Conservation (phyloP, 1,140 invertebrate genomes). For the Trachymyrmex cornetzi region DNA sequence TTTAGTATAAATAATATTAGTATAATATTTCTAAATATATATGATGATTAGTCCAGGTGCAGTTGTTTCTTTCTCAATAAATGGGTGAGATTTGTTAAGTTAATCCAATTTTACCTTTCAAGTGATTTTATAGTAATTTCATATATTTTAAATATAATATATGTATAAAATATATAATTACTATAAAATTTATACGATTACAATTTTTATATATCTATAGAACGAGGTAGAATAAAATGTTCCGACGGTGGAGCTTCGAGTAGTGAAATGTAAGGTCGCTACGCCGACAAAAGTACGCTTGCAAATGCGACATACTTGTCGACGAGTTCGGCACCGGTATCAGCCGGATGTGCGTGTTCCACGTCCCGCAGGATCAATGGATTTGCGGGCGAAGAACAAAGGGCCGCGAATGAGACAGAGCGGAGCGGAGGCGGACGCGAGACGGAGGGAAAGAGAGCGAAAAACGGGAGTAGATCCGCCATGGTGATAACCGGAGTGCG, state of each 20-base stretch:
- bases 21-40: neutral
- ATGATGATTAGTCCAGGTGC: no score
- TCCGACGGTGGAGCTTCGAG: neutral
- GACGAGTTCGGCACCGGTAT: constrained; percentile 43
- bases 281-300: constrained; percentile 5
- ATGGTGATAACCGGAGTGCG: constrained; percentile 73
- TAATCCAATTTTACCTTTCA: no score
- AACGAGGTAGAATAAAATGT: neutral
- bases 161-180: no score
- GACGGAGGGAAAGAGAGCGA: constrained; percentile 44
- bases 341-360: constrained; percentile 73
- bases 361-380: constrained; percentile 73
- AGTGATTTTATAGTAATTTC: no score
- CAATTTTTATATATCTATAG: neutral
- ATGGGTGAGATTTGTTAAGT: neutral
- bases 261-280: constrained; percentile 5
- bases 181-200: neutral
- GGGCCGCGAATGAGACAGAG: constrained; percentile 59
- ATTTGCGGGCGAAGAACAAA: constrained; percentile 72
- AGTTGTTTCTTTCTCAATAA: neutral
- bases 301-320: constrained; percentile 47
- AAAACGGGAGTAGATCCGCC: constrained; percentile 72
- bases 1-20: neutral
- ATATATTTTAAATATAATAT: no score
- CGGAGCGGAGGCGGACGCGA: constrained; percentile 17